A percentile compares a stretch with the other conserved stretches of the same genome.
Conservation (phyloP, 2,113 vertebrate genomes). For the Corythaixoides concolor region DNA sequence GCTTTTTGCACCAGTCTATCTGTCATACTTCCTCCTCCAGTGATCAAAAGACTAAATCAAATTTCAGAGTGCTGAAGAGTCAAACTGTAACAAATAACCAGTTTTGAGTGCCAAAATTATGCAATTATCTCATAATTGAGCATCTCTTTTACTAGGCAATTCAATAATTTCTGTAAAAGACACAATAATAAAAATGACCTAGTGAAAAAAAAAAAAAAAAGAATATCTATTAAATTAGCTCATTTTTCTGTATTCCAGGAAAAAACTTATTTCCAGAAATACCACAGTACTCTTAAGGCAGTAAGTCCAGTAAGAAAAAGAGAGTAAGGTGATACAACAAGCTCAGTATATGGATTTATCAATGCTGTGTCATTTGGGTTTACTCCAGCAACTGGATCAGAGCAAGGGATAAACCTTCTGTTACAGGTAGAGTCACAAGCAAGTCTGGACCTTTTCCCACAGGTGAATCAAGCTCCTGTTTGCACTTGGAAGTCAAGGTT, state of each 20-base stretch:
- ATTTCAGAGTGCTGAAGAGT: neutral
- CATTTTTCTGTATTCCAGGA: neutral
- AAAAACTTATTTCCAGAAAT: neutral
- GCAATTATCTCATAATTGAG: neutral
- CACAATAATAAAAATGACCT: neutral
- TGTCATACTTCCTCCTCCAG: neutral
- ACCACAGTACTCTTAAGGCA: neutral
- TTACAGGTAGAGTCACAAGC: neutral
- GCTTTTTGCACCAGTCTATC: neutral
- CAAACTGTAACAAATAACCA: neutral
- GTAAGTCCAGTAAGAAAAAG: neutral
- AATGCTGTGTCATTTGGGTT: neutral
- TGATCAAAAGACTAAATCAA: neutral
- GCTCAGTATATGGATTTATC: neutral
- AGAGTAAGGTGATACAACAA: neutral
- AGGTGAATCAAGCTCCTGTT: conserved; percentile 42
- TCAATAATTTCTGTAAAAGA: neutral
- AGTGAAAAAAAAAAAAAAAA: neutral
- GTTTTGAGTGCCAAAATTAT: neutral
- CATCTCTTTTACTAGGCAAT: neutral
- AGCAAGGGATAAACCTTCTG: neutral
- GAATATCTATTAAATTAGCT: neutral
- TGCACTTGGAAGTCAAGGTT: conserved; percentile 4
- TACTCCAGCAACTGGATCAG: neutral
- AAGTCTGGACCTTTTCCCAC: conserved; percentile 6